A percentile compares a stretch with the other conserved stretches of the same genome.
phyloP scores from a whole-genome alignment of 2,888 invertebrate species.

The Melinopterus prodromus region DNA sequence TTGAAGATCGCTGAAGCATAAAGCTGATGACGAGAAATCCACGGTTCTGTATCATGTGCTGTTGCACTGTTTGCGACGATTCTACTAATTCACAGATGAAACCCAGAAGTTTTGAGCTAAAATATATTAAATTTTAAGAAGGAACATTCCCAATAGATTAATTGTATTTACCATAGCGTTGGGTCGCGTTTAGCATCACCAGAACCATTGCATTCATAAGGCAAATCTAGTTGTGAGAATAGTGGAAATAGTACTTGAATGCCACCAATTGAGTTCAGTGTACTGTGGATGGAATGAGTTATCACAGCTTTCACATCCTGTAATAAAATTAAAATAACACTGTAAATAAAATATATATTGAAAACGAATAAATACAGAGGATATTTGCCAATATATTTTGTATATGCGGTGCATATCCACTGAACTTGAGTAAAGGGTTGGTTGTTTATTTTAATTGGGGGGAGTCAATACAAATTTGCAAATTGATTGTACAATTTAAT shows the following conservation, averaged over 20 bases:
- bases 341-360: conserved; percentile 8
- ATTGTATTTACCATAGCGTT: conserved; percentile 78
- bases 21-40: conserved; percentile 98
- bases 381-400: conserved; percentile 10
- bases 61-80: conserved; percentile 96
- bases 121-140: conserved; percentile 44
- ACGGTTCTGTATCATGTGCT: conserved; percentile 98
- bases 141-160: neutral
- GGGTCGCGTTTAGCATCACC: conserved; percentile 85
- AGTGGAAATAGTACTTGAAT: conserved; percentile 98
- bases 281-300: conserved; percentile 99
- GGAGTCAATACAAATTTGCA: neutral
- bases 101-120: conserved; percentile 92
- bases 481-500: neutral
- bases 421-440: neutral
- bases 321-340: conserved; percentile 49
- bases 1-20: conserved; percentile 91
- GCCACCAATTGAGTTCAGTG: conserved; percentile 98
- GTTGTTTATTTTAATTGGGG: neutral
- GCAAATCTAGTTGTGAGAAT: conserved; percentile 96
- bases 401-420: neutral
- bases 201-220: conserved; percentile 81
- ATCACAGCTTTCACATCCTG: conserved; percentile 99
- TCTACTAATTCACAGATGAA: conserved; percentile 98
- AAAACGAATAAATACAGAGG: neutral